Base-by-base conservation (phyloP, 2,113 vertebrate species). In the Alexandromys fortis region DNA sequence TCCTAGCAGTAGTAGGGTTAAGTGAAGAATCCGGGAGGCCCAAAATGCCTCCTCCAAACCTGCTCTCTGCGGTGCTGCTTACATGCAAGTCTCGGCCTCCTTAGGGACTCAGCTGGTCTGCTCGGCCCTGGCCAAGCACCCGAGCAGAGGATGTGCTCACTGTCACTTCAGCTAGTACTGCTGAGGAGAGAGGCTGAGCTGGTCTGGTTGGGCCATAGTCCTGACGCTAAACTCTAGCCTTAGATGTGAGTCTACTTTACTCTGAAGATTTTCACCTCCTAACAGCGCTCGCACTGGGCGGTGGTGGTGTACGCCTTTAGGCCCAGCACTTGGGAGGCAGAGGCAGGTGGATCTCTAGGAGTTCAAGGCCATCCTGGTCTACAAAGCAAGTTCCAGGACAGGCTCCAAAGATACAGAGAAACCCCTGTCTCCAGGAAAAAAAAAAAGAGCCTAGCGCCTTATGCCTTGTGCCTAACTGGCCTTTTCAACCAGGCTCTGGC, bases 81-180 rank as follows among this genome's bases (percentile, higher is more conserved):
- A 17, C 21, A 26, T 12, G 38, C 78, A 81, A 68, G 58, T 61
- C 78, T 95, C 75, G n/a, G 24, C 65, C 49, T 92, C 52, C 86
- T 63, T 3, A 52, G 28, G 65, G 4, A 19, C 14, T 2, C 2
- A 26, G 11, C 83, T 49, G 35, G 26, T 96, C 38, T 30, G 42
- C 65, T 33, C n/a, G 33, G 67, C 42, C 58, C 68, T 81, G 65
- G 45, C 13, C 7, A 45, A 38, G 42, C 26, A 3, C 21, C 78
- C 63, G 67, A 35, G 55, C 14, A 63, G 13, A 10, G 72, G 33
- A 4, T 12, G 78, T 52, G 58, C 30, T 72, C 26, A 63, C 22
- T 49, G 82, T 28, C 52, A 72, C 28, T 33, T 45, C 28, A 26
- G 30, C 55, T 24, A 63, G n/a, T 22, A 65, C 26, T 77, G 42